Conservation (phyloP, 2,797 vertebrate genomes). For the Emydoidea blandingii region DNA sequence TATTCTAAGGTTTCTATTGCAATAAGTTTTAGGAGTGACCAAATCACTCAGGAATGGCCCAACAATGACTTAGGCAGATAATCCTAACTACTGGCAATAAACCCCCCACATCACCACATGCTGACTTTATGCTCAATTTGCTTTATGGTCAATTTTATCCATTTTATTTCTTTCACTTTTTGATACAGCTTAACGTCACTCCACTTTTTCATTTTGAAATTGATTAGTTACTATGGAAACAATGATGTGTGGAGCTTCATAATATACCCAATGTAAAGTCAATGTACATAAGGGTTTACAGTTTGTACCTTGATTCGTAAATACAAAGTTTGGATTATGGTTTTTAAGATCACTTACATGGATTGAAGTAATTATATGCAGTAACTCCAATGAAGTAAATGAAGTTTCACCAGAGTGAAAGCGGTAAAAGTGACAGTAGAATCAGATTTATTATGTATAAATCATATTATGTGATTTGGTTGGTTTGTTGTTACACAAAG, state of each 20-base stretch:
- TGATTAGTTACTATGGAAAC: slow-evolving; percentile 26
- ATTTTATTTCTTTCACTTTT: neutral
- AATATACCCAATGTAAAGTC: neutral
- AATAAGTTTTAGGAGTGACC: neutral
- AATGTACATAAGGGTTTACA: neutral
- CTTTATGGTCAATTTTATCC: accelerated
- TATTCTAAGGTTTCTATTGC: neutral
- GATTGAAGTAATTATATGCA: slow-evolving; percentile 4
- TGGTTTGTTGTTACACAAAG: neutral
- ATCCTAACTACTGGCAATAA: neutral
- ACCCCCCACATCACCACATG: neutral
- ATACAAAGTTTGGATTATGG: neutral
- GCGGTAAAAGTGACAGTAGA: neutral
- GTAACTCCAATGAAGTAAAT: neutral
- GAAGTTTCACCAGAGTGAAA: neutral
- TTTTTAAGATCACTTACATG: neutral
- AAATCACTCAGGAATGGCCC: neutral
- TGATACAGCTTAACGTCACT: neutral
- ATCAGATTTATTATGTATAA: neutral
- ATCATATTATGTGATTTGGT: neutral
- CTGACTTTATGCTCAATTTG: neutral
- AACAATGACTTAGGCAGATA: neutral
- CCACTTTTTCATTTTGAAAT: neutral
- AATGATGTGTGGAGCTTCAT: neutral
- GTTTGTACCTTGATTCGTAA: neutral